Evolutionary conservation across 2,113 vertebrate species (phyloP).

Genomic region (Tretioscincus oriximinensis): DNA sequence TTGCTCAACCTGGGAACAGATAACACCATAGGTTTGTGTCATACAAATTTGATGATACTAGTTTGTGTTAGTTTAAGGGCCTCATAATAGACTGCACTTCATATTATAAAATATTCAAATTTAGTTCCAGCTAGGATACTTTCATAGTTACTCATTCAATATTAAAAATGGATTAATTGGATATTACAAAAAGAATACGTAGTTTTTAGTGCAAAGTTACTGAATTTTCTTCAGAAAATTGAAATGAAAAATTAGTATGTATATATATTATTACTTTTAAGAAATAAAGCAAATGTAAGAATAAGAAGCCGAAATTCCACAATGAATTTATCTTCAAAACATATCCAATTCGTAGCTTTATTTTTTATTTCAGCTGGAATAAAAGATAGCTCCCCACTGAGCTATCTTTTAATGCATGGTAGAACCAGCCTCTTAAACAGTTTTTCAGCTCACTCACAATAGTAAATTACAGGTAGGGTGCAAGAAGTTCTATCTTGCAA

Average conservation of each 20-base stretch:
- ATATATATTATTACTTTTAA: too few relatives aligned
- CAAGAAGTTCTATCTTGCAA: background rate
- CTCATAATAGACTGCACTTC: background rate
- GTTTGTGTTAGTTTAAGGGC: background rate
- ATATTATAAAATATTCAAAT: background rate
- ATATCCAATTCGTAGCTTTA: background rate
- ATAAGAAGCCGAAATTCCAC: too few relatives aligned
- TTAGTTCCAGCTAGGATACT: background rate
- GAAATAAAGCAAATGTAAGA: too few relatives aligned
- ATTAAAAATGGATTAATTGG: too few relatives aligned
- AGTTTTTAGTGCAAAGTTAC: too few relatives aligned
- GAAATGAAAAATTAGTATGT: too few relatives aligned
- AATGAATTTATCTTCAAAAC: background rate
- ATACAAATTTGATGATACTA: background rate
- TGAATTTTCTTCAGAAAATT: too few relatives aligned
- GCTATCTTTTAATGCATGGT: background rate
- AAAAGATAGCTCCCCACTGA: background rate
- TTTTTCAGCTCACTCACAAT: background rate
- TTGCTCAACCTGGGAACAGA: background rate
- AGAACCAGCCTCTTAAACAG: background rate
- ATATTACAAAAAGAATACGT: too few relatives aligned
- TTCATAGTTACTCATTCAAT: too few relatives aligned
- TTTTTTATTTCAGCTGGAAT: background rate
- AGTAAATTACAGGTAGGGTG: background rate
- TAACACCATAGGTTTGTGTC: background rate